Base-by-base conservation (phyloP, 2,113 vertebrate genomes). In the Psittacula cyanocephala region DNA sequence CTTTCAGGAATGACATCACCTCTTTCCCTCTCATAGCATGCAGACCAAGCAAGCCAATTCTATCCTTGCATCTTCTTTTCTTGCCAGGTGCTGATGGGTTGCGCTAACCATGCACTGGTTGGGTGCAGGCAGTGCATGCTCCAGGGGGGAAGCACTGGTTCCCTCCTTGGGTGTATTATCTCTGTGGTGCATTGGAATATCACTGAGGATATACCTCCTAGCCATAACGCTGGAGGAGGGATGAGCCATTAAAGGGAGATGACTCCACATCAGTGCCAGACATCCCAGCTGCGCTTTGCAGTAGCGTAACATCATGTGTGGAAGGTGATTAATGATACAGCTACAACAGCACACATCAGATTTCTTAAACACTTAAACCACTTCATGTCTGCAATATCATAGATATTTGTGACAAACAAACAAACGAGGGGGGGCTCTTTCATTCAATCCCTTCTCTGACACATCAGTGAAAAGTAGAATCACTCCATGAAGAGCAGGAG, bases 361-460 rank as follows among this genome's bases (percentile, higher is more conserved):
- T 53, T 70, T 67, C 65, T 80, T 47, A 35, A 80, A 37, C 60
- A 57, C 19, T 64, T 75, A 33, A 59, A 86, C 69, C n/a, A 41
- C 27, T 79, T 85, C 12, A 28, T 37, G 19, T 64, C 29, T 16
- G 35, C 39, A 28, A 4, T 74, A 53, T 60, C 28, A 28, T n/a
- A 74, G 13, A 31, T 29, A 16, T 14, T 28, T 69, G 15, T 46
- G 43, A n/a, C 35, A 37, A 35, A 28, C 50, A 14, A 22, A 13
- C 24, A 33, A 39, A 37, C 2, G 1, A 4, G 6, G 46, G 2
- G 4, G 25, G 25, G 7, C 5, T n/a, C 11, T 71, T 57, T 64
- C 29, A 20, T 6, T n/a, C 47, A 55, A 19, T 18, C 39, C 52
- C 24, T 75, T 50, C 15, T 81, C 44, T 39, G 33, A n/a, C 9